A percentile compares a stretch with the other conserved stretches of the same genome.
These are phyloP conservation scores for Pluvialis apricaria DNA, from an alignment of 2,113 vertebrate species.

Conservation along the genomic window DNA sequence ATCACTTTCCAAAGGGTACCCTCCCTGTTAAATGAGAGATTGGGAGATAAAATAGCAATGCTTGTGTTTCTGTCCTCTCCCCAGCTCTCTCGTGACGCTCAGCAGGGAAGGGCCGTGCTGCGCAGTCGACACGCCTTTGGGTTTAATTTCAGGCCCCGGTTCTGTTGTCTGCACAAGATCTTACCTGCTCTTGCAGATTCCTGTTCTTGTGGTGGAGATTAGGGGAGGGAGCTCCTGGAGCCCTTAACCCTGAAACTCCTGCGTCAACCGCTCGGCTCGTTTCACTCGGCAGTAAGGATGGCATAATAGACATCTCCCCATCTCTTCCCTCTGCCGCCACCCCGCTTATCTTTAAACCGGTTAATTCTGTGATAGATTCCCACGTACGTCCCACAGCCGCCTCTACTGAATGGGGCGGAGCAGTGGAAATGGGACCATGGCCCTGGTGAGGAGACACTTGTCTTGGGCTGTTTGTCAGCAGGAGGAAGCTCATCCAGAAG, in stretches of 20 bases:
- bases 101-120: neutral
- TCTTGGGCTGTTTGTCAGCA: accelerated
- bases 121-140: neutral
- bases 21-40: neutral
- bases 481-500: neutral
- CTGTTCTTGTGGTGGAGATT: neutral
- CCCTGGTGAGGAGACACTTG: neutral
- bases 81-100: accelerated
- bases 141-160: neutral
- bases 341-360: neutral
- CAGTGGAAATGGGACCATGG: accelerated
- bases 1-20: neutral
- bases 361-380: neutral
- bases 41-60: neutral
- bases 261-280: accelerated
- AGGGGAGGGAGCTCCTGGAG: neutral
- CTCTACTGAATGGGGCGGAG: neutral
- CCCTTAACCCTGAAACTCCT: neutral
- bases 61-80: neutral
- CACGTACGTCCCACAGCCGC: accelerated
- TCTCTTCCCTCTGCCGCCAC: neutral
- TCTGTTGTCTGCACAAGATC: neutral
- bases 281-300: neutral
- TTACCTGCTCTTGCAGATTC: neutral
- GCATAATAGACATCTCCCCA: accelerated